Evolutionary conservation across 2,888 invertebrate genomes (phyloP).

Genomic region (Thereva nobilitata): DNA sequence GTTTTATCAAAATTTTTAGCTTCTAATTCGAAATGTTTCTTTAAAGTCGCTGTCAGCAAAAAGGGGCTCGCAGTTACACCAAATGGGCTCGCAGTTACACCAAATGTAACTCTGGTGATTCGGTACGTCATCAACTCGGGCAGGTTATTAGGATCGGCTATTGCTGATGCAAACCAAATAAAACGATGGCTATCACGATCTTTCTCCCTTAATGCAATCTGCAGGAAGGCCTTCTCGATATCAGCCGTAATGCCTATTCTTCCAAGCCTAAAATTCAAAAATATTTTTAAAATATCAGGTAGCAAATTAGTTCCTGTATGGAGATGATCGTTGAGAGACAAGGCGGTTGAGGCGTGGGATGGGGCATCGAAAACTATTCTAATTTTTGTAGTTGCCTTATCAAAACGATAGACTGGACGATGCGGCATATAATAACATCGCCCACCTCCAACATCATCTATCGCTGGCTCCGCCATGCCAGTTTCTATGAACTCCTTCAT

Average conservation of each 20-base stretch:
- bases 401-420: constrained; percentile 4
- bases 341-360: not conserved
- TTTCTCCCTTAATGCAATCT: not conserved
- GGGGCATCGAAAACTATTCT: constrained; percentile 9
- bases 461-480: not conserved
- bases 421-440: constrained; percentile 10
- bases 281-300: constrained; percentile 9
- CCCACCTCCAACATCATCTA: not conserved
- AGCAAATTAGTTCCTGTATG: constrained; percentile 2
- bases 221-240: constrained; percentile 10
- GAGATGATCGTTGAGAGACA: constrained; percentile 1
- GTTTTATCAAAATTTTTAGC: not conserved
- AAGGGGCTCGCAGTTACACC: constrained; percentile 6
- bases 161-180: not conserved
- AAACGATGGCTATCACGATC: constrained; percentile 7
- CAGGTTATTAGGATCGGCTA: not conserved
- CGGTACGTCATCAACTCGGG: not conserved
- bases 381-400: not conserved
- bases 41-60: constrained; percentile 1
- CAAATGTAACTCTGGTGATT: constrained; percentile 10
- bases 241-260: constrained; percentile 5
- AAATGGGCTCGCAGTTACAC: no score
- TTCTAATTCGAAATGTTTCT: constrained; percentile 1
- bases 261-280: not conserved
- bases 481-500: constrained; percentile 2